phyloP scores from a whole-genome alignment of 2,888 invertebrate genomes.

The Chromoteleia sp. region DNA sequence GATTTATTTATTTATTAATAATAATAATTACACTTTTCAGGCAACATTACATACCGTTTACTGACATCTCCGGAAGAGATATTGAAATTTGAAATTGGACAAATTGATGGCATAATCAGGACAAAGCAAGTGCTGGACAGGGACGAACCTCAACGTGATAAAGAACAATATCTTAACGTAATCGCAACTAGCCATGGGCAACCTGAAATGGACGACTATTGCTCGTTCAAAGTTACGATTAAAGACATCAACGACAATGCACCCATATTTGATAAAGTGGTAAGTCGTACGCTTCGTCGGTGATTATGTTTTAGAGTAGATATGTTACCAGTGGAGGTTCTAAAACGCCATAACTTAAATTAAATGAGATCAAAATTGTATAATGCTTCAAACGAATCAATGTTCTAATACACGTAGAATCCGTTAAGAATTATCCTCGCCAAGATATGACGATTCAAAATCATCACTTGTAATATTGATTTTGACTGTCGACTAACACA shows the following conservation, averaged over 20 bases:
- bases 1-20: too few species aligned
- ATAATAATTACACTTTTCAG: constrained; percentile 75
- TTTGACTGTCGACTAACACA: neutral
- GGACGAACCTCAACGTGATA: constrained; percentile 94
- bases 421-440: too few species aligned
- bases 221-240: constrained; percentile 96
- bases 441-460: neutral
- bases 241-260: constrained; percentile 97
- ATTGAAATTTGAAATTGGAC: constrained; percentile 92
- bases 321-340: neutral
- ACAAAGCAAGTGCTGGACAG: constrained; percentile 94
- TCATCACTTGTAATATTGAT: too few species aligned
- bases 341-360: neutral
- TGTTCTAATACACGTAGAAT: too few species aligned
- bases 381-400: too few species aligned
- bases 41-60: constrained; percentile 93
- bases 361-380: neutral
- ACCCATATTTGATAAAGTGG: constrained; percentile 92
- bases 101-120: constrained; percentile 90
- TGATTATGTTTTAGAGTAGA: neutral
- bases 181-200: constrained; percentile 97
- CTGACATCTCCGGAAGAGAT: constrained; percentile 91
- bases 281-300: constrained; percentile 83
- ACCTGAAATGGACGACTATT: constrained; percentile 95
- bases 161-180: constrained; percentile 93